phyloP scores from a whole-genome alignment of 2,888 invertebrate species.

The Caenorhabditis zanzibari region DNA sequence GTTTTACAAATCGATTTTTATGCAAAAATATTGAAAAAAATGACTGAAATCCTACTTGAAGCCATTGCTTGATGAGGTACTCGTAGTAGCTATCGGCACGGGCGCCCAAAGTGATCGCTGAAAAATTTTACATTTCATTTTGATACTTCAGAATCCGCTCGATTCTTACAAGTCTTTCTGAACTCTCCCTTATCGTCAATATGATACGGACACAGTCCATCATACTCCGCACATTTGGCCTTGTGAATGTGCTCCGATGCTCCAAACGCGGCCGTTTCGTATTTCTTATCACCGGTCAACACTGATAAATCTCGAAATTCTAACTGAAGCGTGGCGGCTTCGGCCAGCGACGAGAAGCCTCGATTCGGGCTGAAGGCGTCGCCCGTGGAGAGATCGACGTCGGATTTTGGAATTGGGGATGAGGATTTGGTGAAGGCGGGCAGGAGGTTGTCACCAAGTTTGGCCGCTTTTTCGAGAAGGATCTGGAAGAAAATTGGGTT shows the following conservation, averaged over 20 bases:
- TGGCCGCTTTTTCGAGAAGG: slow-evolving; percentile 75
- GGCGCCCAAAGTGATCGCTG: slow-evolving; percentile 95
- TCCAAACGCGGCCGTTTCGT: slow-evolving; percentile 91
- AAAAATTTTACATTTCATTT: slow-evolving; percentile 83
- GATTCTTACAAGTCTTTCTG: slow-evolving; percentile 84
- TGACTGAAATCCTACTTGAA: too few species aligned
- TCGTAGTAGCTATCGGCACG: slow-evolving; percentile 99
- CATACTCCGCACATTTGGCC: slow-evolving; percentile 89
- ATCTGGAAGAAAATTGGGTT: slow-evolving; percentile 46
- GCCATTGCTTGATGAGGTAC: slow-evolving; percentile 97
- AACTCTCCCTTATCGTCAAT: slow-evolving; percentile 95
- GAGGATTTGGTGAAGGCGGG: slow-evolving; percentile 74
- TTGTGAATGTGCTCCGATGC: slow-evolving; percentile 93
- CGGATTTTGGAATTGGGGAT: slow-evolving; percentile 89
- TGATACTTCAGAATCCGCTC: slow-evolving; percentile 85
- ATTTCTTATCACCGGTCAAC: slow-evolving; percentile 89
- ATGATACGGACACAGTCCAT: slow-evolving; percentile 97
- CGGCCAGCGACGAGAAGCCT: slow-evolving; percentile 95
- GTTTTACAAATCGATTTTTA: too few species aligned
- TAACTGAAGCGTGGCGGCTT: slow-evolving; percentile 95
- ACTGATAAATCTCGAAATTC: slow-evolving; percentile 95
- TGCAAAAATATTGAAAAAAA: too few species aligned
- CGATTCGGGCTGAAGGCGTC: slow-evolving; percentile 87
- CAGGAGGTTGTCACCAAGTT: slow-evolving; percentile 84
- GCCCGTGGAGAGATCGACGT: slow-evolving; percentile 89